These are phyloP conservation scores for Microplitis deprimator DNA, from an alignment of 2,888 invertebrate genomes.

Conservation along the genomic window DNA sequence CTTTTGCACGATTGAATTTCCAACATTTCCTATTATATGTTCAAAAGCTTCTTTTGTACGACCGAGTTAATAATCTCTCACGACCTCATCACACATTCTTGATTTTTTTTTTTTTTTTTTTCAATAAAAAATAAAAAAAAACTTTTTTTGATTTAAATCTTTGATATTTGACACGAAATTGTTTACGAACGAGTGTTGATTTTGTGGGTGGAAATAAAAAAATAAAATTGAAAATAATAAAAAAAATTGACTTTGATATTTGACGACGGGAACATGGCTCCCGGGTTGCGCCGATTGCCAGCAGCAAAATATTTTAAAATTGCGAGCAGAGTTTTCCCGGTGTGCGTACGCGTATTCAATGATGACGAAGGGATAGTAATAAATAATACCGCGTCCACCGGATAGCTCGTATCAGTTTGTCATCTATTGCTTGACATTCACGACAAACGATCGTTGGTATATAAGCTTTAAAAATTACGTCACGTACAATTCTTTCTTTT, in stretches of 20 bases:
- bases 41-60: slow-evolving; percentile 14
- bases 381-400: slow-evolving; percentile 32
- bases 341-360: neutral
- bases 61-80: neutral
- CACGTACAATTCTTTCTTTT: slow-evolving; percentile 41
- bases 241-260: slow-evolving; percentile 1
- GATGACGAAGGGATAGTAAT: slow-evolving; percentile 13
- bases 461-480: slow-evolving; percentile 47
- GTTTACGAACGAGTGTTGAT: neutral
- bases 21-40: slow-evolving; percentile 28
- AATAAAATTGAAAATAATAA: slow-evolving; percentile 10
- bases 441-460: slow-evolving; percentile 45
- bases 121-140: neutral
- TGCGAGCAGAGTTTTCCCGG: neutral
- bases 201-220: neutral
- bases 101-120: neutral
- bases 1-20: slow-evolving; percentile 20
- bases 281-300: neutral
- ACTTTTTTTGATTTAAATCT: neutral
- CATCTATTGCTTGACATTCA: slow-evolving; percentile 45
- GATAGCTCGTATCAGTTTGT: slow-evolving; percentile 48
- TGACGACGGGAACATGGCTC: neutral
- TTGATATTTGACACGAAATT: neutral
- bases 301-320: slow-evolving; percentile 2
- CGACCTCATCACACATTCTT: neutral